Base-by-base conservation (phyloP, 2,113 vertebrate genomes). In the Tychaedon coryphoeus region DNA sequence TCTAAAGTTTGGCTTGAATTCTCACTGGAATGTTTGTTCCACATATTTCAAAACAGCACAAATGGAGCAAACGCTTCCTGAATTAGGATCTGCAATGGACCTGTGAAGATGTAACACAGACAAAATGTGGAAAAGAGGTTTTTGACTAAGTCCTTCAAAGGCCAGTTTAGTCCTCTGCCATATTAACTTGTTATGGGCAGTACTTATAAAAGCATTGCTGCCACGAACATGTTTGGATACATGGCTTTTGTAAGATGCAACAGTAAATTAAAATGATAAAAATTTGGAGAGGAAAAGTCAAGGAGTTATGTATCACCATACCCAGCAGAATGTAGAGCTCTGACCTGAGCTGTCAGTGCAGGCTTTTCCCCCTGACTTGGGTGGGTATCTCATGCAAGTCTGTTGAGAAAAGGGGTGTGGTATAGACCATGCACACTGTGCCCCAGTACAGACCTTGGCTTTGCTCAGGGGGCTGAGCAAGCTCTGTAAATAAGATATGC, bases 1-100 rank as follows among this genome's bases (percentile, higher is more conserved):
- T 93, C 56, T 86, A 47, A 42, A 61, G 38, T 92, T 62, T 76
- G 62, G 23, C 57, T 76, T 80, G 34, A 88, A 73, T n/a, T 83
- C 64, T 83, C 8, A 36, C 18, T 64, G 43, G 12, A 70, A 36
- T 38, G 3, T 25, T 74, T 60, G 33, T 40, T 92, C 42, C 53
- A 85, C 19, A 6, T 57, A 64, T 93, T 88, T 34, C 54, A 50
- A 73, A 57, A 38, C 34, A 69, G 66, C 85, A 57, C 18, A 58
- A 50, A n/a, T n/a, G 15, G 26, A 86, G 24, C 6, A 86, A 79
- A 36, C 10, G 11, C 19, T 90, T 90, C 24, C 42, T 42, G 42
- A 76, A 19, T 86, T 66, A 57, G 79, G 42, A 62, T 65, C 42
- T 86, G 13, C 19, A 54, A 17, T 23, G 31, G n/a, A 70, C 5